Evolutionary conservation across 2,113 vertebrate genomes (phyloP), one percentile per base, ranked within the genome.

Genomic region (Gasterosteus aculeatus): DNA sequence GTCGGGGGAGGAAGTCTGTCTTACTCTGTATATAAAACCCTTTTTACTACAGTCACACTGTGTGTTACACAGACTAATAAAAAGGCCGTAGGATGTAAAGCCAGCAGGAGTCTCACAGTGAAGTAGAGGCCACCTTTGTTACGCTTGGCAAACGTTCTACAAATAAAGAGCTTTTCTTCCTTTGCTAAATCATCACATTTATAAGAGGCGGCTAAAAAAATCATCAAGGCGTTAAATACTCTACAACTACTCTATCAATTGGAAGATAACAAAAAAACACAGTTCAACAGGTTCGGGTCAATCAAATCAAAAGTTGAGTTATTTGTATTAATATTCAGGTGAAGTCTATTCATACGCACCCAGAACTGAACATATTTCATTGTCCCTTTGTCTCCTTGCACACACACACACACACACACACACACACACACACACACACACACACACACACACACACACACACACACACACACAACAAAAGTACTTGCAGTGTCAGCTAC

Each of bases 401-500:
- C 54, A 58, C 67, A 77, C 41, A 53, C 68, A 76, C 47, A 68
- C 46, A 71, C 69, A 74, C 72, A 80, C 72, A 69, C 75, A 72
- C 49, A 70, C 64, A 39, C 61, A 61, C 54, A 39, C 58, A 56
- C 47, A 44, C 59, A 71, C 59, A 57, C 18, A 46, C 19, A 42
- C 26, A 19, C 63, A 62, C 29, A 76, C 72, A 66, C 71, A 33
- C 7, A n/a, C 60, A 67, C 22, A 35, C 7, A n/a, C 64, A 67
- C n/a, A 29, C 6, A n/a, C 63, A 59, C n/a, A 41, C 16, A 47
- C 26, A 33, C 63, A 67, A 68, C 47, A 56, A 82, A 71, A 84
- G 75, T 38, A 88, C 69, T 87, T 88, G 87, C 85, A 84, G 78
- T 78, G 87, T 91, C 85, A 90, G 88, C 85, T 42, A 62, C 10